These are phyloP conservation scores for Microchrysa polita DNA, from an alignment of 2,888 invertebrate species.

Conservation along the genomic window DNA sequence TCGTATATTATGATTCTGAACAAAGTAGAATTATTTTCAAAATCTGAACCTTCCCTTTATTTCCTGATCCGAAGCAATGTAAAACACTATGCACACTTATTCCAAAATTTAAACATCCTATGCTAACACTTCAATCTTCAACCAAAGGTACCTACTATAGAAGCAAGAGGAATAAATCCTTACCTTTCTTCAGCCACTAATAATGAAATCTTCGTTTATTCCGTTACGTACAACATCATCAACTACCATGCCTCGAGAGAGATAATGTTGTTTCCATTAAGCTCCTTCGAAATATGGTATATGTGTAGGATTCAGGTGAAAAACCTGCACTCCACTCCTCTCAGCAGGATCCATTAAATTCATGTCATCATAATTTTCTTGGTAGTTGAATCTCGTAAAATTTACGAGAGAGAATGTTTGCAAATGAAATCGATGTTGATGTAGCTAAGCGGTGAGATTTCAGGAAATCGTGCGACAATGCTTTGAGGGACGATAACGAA, in stretches of 20 bases:
- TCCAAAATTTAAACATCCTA: too few relatives aligned
- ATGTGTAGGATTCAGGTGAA: slow-evolving; percentile 23
- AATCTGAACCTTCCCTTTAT: too few relatives aligned
- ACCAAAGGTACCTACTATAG: too few relatives aligned
- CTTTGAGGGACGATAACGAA: background rate
- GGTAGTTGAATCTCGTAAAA: background rate
- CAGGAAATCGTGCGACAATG: background rate
- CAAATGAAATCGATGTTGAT: slow-evolving; percentile 3
- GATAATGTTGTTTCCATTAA: background rate
- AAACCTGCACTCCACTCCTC: slow-evolving; percentile 15
- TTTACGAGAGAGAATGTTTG: background rate
- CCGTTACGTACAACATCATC: background rate
- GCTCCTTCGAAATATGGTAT: background rate
- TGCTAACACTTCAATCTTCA: too few relatives aligned
- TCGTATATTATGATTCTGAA: too few relatives aligned
- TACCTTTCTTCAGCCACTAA: background rate
- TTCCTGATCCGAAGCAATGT: too few relatives aligned
- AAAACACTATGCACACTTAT: too few relatives aligned
- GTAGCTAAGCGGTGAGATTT: background rate
- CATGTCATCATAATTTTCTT: slow-evolving; percentile 20
- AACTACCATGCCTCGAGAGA: background rate
- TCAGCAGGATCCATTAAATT: slow-evolving; percentile 29
- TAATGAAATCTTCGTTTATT: background rate
- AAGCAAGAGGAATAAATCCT: too few relatives aligned
- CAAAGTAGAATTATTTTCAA: too few relatives aligned